Percentiles rank a stretch among this genome's conserved stretches.
Evolutionary conservation across 2,113 vertebrate genomes (phyloP).

Genomic region (Delphinus delphis): DNA sequence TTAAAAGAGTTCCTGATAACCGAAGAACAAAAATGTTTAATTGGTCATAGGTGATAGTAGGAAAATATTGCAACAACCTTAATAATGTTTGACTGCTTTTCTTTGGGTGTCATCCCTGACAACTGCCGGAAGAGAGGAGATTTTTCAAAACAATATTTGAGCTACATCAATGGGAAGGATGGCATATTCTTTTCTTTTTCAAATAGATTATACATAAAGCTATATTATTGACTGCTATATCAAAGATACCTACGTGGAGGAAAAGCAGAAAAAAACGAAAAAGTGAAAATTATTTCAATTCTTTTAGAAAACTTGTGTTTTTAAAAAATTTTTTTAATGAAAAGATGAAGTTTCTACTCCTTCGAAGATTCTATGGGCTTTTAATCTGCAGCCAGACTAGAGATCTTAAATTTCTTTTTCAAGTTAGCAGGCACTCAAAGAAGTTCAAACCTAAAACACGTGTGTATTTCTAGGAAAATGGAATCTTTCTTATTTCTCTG

Average conservation of each 20-base stretch:
- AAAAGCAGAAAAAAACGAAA: neutral
- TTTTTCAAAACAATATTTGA: conserved; percentile 20
- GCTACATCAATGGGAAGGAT: neutral
- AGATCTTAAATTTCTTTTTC: neutral
- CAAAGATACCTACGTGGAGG: neutral
- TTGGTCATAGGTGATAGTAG: neutral
- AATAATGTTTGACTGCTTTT: neutral
- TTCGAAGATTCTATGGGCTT: neutral
- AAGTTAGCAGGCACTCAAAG: neutral
- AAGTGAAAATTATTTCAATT: neutral
- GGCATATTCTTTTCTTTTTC: neutral
- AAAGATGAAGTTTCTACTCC: neutral
- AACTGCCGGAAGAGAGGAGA: accelerated
- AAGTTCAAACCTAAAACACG: neutral
- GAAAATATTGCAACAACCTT: neutral
- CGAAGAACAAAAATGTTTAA: neutral
- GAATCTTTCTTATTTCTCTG: neutral
- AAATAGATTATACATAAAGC: neutral
- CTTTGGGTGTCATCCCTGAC: conserved; percentile 29
- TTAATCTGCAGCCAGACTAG: neutral
- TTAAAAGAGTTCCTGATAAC: neutral
- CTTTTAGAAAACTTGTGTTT: neutral
- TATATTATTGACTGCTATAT: neutral
- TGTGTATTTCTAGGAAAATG: neutral
- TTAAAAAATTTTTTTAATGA: neutral